Evolutionary conservation across 2,113 vertebrate genomes (phyloP), one percentile per base, ranked within the genome.

Genomic region (Chlorodrepanis virens): DNA sequence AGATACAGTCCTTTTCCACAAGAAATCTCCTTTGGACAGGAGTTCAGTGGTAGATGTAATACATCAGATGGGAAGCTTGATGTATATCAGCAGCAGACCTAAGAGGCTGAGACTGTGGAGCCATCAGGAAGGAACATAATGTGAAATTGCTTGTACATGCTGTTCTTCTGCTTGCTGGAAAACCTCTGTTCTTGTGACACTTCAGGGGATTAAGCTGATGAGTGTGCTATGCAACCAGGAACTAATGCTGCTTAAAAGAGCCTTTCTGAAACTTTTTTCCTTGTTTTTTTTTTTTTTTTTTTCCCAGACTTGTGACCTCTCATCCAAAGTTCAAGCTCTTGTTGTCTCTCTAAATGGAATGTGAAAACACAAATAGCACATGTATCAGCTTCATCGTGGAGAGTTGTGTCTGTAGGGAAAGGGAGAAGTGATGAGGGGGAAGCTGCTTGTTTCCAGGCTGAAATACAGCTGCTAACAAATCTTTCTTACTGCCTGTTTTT

Each of bases 191-290:
- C 75, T 92, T 91, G 93, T 80, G 94, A 94, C 93, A 94, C 93
- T 95, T 95, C 59, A 78, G 95, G 83, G 92, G 84, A 94, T 96
- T 95, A 96, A 86, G 64, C 94, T 93, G 93, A 96, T 83, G 95
- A 93, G 91, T 83, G 70, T 93, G 82, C 93, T 92, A 87, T 80
- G 67, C 74, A 93, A 94, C 90, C 50, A 95, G 71, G 59, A 94
- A n/a, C 65, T 79, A 71, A 87, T 72, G 42, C 27, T 85, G 39
- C 33, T 85, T 83, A 57, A 89, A 87, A 85, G 49, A 89, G 39
- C 24, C 27, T 86, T 95, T 70, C 78, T 85, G 63, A 76, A 67
- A 39, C 10, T 57, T 61, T 59, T 64, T 52, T 1, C 2, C 10
- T 6, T 27, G 4, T 5, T 4, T 22, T 33, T 15, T 31, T 11